A percentile compares a stretch with the other conserved stretches of the same genome.
Conservation (phyloP, 2,888 invertebrate genomes). For the Parasteatoda lunata region DNA sequence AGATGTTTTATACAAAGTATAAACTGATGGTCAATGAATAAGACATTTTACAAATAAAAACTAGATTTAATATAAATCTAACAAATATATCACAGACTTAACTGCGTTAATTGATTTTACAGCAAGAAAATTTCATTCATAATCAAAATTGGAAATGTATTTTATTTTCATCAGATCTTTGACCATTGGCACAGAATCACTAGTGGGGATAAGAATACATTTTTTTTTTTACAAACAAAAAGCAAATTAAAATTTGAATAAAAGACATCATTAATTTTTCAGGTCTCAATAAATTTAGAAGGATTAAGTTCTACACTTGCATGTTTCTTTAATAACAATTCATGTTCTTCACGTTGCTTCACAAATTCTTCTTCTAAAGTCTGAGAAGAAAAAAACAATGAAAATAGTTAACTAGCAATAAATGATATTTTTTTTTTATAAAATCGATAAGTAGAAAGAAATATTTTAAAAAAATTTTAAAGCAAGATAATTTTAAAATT, state of each 20-base stretch:
- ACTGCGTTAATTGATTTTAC: neutral
- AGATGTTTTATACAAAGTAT: neutral
- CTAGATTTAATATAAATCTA: neutral
- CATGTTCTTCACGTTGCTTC: conserved; percentile 92
- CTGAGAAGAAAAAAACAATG: conserved; percentile 76
- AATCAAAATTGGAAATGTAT: neutral
- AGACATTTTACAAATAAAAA: neutral
- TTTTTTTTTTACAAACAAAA: too few species aligned
- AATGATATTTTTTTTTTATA: neutral
- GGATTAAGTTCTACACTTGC: neutral
- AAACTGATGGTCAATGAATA: neutral
- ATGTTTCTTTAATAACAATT: conserved; percentile 76
- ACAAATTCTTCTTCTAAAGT: conserved; percentile 94
- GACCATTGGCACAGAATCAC: neutral
- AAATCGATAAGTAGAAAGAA: neutral
- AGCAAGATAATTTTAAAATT: too few species aligned
- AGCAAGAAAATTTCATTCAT: neutral
- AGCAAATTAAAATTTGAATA: too few species aligned
- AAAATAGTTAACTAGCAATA: neutral
- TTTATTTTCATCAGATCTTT: neutral
- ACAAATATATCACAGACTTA: conserved; percentile 2
- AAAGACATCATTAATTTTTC: neutral
- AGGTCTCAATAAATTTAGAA: neutral
- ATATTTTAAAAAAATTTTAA: neutral
- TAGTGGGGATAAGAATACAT: too few species aligned